A percentile compares a stretch with the other conserved stretches of the same genome.
Conservation (phyloP, 2,113 vertebrate species). For the Pomatostomus ruficeps region DNA sequence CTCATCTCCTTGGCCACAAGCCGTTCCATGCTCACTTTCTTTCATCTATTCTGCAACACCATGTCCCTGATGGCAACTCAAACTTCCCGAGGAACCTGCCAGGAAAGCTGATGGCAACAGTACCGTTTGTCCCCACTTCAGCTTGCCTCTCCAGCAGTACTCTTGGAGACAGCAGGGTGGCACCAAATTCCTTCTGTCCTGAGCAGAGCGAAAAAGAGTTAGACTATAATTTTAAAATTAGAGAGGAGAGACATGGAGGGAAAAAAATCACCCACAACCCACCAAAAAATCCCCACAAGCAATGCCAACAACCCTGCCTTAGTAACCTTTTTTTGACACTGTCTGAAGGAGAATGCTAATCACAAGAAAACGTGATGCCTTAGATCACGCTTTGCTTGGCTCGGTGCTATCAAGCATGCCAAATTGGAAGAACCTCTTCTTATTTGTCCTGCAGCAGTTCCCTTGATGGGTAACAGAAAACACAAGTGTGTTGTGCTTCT, state of each 20-base stretch:
- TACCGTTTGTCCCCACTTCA: rapidly evolving
- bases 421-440: not conserved
- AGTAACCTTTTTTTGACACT: not conserved
- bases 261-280: rapidly evolving
- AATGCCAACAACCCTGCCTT: not conserved
- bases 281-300: not conserved
- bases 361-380: not conserved
- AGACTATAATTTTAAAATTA: not conserved
- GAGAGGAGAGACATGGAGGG: no score
- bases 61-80: not conserved
- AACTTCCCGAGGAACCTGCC: not conserved
- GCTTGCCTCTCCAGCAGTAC: not conserved
- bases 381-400: not conserved
- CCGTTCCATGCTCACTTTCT: no score
- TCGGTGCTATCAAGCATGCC: not conserved
- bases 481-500: not conserved
- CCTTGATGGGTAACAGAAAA: not conserved
- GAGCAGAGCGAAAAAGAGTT: not conserved
- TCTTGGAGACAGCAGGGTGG: not conserved
- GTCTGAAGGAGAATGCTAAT: not conserved
- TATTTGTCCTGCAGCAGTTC: not conserved
- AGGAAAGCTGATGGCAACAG: not conserved
- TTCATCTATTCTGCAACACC: no score
- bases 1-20: no score
- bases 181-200: not conserved